Base-by-base conservation (phyloP, 2,113 vertebrate genomes). In the Procavia capensis region DNA sequence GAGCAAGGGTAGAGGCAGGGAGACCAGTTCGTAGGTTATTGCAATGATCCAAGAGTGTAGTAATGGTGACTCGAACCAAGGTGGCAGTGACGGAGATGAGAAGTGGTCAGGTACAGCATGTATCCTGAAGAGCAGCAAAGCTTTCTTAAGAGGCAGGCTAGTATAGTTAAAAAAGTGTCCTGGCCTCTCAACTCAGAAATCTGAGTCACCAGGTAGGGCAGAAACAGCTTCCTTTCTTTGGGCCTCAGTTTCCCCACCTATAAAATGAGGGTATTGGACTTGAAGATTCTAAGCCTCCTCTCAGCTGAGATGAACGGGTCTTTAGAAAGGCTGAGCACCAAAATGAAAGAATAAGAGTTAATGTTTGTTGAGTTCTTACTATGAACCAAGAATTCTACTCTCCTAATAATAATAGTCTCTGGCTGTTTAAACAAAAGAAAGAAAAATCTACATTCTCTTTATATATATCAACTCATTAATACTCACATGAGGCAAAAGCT, bases 321-420 rank as follows among this genome's bases (percentile, higher is more conserved):
- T 94, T 88, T 91, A 80, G 54, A 86, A 97, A 94, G 34, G 20
- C 86, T 88, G 61, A 88, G 4, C 20, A 79, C 27, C 34, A 59
- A 85, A 90, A 72, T 66, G 39, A 68, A 96, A 95, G 39, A 47
- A 39, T 57, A 70, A 63, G 14, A 54, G 31, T 70, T 78, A 24
- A 29, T 72, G 22, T 82, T 59, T 84, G 68, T 47, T 76, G 43
- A 85, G 7, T 27, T 80, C 41, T 89, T 72, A 57, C 9, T 66
- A 75, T 7, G 5, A 24, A 13, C 29, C 22, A 84, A 79, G 1
- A 70, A 41, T 41, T 74, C 39, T 25, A 9, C n/a, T 81, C 25
- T 83, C 64, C 31, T 72, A 24, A 66, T 31, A 14, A 66, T 34
- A 66, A 34, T 5, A 10, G 34, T 14, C 8, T 66, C 31, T 31